Conservation (phyloP, 30 jellyfish, hydroid and myxozoan species). For the Aurelia sp. region DNA sequence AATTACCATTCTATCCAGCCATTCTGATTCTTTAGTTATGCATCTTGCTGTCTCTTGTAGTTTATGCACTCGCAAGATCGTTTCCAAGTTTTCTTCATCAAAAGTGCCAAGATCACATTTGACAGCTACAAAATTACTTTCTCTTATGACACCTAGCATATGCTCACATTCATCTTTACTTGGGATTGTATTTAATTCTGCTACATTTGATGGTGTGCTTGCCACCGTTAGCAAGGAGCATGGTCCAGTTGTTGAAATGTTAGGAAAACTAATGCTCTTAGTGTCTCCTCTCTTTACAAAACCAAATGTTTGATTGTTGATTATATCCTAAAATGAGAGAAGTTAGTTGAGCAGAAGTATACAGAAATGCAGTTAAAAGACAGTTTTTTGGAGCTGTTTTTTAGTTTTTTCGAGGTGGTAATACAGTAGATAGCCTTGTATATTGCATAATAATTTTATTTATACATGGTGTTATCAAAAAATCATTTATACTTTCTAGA, state of each 20-base stretch:
- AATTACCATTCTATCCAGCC: not conserved
- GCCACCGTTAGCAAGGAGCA: not conserved
- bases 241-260: not conserved
- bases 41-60: conserved; percentile 5
- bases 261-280: not conserved
- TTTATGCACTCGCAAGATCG: conserved; percentile 1
- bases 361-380: too few relatives aligned
- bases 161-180: not conserved
- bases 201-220: conserved; percentile 2
- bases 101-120: conserved; percentile 16
- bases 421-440: conserved; percentile 6
- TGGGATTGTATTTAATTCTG: not conserved
- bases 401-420: too few relatives aligned
- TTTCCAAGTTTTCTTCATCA: not conserved
- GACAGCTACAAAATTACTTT: not conserved
- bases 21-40: not conserved
- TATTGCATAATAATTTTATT: not conserved
- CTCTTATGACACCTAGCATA: conserved; percentile 3
- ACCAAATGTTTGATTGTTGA: not conserved
- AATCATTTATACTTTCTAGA: too few relatives aligned
- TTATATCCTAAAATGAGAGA: conserved; percentile 3
- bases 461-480: not conserved
- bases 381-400: too few relatives aligned
- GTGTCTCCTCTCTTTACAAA: not conserved
- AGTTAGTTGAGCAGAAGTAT: not conserved